A percentile compares a stretch with the other conserved stretches of the same genome.
These are phyloP conservation scores for Edolisoma coerulescens DNA, from an alignment of 2,113 vertebrate genomes.

Conservation along the genomic window DNA sequence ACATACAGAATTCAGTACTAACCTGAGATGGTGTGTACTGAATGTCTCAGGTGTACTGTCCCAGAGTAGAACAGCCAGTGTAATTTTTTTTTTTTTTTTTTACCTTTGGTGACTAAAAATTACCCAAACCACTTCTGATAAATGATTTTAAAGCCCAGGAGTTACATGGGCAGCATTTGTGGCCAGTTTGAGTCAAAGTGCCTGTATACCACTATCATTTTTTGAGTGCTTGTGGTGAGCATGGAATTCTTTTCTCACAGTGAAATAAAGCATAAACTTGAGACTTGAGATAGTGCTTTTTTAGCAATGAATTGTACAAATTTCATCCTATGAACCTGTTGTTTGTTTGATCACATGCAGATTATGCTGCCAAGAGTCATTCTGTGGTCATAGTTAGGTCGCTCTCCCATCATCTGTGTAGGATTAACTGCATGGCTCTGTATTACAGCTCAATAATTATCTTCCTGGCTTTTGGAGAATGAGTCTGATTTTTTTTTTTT, in stretches of 20 bases:
- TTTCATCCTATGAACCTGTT: neutral
- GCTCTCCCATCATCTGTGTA: neutral
- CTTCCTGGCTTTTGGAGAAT: neutral
- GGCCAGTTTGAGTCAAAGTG: neutral
- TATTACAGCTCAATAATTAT: neutral
- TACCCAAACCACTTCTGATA: neutral
- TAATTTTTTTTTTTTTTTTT: neutral
- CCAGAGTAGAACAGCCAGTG: neutral
- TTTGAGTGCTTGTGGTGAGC: neutral
- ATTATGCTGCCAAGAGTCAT: neutral
- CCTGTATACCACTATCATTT: neutral
- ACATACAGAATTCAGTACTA: rapidly evolving
- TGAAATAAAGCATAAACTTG: neutral
- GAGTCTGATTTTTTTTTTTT: neutral
- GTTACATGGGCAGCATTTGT: neutral
- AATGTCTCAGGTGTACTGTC: neutral
- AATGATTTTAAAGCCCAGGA: neutral
- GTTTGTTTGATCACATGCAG: neutral
- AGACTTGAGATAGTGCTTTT: neutral
- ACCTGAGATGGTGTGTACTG: neutral
- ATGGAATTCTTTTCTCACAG: neutral
- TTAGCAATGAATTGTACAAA: neutral
- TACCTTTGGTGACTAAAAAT: neutral
- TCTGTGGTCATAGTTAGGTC: neutral
- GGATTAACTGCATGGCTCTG: neutral